phyloP scores from a whole-genome alignment of 2,113 vertebrate species.

The Lichenostomus cassidix region DNA sequence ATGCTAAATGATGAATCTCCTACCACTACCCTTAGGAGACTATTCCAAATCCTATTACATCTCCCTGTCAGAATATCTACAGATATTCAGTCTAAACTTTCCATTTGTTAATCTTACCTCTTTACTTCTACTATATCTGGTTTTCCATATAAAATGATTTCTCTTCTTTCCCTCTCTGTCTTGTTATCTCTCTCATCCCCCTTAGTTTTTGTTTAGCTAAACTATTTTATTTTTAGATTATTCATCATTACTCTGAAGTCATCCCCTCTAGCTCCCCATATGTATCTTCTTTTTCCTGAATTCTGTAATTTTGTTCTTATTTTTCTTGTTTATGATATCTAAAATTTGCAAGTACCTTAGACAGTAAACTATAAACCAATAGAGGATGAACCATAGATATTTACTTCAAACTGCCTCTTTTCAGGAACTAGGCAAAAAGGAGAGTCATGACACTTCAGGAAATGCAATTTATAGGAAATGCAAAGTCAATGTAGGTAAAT shows the following conservation, averaged over 20 bases:
- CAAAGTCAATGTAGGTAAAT: not conserved
- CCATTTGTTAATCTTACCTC: slow-evolving; percentile 3
- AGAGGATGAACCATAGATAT: not conserved
- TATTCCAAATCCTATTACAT: slow-evolving; percentile 20
- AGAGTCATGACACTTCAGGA: not conserved
- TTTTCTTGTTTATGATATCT: not conserved
- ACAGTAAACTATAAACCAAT: not conserved
- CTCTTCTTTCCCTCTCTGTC: not conserved
- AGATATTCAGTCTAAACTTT: not conserved
- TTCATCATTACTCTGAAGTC: not conserved
- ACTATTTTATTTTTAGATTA: not conserved
- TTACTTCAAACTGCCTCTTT: not conserved
- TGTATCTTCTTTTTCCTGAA: not conserved
- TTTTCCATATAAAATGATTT: not conserved
- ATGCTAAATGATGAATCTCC: slow-evolving; percentile 3
- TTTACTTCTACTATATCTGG: not conserved
- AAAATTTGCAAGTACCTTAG: not conserved
- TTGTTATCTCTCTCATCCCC: accelerated
- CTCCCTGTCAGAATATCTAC: not conserved
- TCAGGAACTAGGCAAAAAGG: not conserved
- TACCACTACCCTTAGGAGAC: not conserved
- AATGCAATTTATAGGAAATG: not conserved
- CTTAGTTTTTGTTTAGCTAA: not conserved
- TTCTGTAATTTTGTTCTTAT: not conserved
- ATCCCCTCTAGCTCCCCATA: not conserved